Percentiles rank a stretch among this genome's conserved stretches.
These are phyloP conservation scores for Salarias fasciatus DNA, from an alignment of 2,797 vertebrate species.

Conservation along the genomic window DNA sequence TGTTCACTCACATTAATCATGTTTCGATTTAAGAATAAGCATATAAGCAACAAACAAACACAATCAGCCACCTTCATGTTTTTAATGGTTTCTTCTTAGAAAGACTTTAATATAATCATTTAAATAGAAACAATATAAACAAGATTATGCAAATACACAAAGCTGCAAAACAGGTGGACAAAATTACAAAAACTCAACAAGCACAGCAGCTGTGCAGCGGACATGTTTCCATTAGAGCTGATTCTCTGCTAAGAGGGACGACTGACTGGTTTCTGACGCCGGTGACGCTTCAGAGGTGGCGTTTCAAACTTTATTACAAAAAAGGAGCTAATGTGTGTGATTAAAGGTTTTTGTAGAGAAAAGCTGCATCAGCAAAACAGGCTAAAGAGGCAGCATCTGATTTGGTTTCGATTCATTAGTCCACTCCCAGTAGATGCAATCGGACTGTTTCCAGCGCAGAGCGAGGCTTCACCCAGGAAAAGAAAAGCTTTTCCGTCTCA, in stretches of 20 bases:
- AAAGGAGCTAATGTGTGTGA: no score
- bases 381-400: no score
- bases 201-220: not conserved
- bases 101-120: conserved; percentile 22
- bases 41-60: no score
- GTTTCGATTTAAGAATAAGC: no score
- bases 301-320: no score
- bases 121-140: conserved; percentile 48
- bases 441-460: conserved; percentile 28
- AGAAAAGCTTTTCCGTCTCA: conserved; percentile 60
- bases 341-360: no score
- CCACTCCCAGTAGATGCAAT: conserved; percentile 6
- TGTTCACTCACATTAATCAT: no score
- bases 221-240: no score
- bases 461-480: conserved; percentile 38
- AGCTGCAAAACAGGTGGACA: conserved; percentile 10
- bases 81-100: conserved; percentile 4
- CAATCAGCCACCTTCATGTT: conserved; percentile 1
- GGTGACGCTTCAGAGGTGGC: no score
- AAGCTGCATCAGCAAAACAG: no score
- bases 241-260: no score
- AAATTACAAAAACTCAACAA: conserved; percentile 7
- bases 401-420: conserved; percentile 16
- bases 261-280: not conserved
- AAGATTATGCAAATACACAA: conserved; percentile 6